These are phyloP conservation scores for Ceratotherium simum DNA, from an alignment of 2,113 vertebrate genomes.

Conservation along the genomic window DNA sequence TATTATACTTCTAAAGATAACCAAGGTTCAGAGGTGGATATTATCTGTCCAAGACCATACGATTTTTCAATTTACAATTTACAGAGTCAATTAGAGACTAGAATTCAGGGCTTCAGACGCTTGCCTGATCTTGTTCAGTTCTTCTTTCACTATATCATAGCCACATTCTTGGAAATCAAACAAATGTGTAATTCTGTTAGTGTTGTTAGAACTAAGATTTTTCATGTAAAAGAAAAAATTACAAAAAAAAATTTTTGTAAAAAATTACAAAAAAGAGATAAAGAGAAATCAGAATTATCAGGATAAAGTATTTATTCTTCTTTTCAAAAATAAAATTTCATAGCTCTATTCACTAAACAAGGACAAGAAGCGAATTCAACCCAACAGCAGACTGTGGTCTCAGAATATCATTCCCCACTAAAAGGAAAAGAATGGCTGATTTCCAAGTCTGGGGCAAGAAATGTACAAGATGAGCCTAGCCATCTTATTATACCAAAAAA, in stretches of 20 bases:
- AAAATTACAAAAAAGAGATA: not conserved
- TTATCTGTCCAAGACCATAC: not conserved
- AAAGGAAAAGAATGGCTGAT: not conserved
- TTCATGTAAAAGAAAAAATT: not conserved
- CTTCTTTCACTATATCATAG: conserved; percentile 18
- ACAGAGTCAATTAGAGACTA: not conserved
- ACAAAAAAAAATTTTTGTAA: not conserved
- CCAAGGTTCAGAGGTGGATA: not conserved
- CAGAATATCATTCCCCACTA: not conserved
- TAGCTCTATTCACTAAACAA: conserved; percentile 21
- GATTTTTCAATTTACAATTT: conserved; percentile 24
- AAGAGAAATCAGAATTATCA: conserved; percentile 2
- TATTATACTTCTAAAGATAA: conserved; percentile 32
- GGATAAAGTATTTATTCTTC: not conserved
- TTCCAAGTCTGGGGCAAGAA: conserved; percentile 37
- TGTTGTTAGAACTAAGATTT: not conserved
- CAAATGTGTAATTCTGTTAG: conserved; percentile 1
- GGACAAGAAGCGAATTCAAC: conserved; percentile 53
- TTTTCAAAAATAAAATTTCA: conserved; percentile 52
- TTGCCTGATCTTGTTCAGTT: not conserved
- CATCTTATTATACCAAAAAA: not conserved
- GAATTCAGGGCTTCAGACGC: not conserved
- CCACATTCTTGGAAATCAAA: not conserved
- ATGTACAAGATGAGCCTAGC: not conserved
- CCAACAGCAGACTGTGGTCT: not conserved